phyloP scores from a whole-genome alignment of 2,888 invertebrate genomes.

The Molorchus minor region DNA sequence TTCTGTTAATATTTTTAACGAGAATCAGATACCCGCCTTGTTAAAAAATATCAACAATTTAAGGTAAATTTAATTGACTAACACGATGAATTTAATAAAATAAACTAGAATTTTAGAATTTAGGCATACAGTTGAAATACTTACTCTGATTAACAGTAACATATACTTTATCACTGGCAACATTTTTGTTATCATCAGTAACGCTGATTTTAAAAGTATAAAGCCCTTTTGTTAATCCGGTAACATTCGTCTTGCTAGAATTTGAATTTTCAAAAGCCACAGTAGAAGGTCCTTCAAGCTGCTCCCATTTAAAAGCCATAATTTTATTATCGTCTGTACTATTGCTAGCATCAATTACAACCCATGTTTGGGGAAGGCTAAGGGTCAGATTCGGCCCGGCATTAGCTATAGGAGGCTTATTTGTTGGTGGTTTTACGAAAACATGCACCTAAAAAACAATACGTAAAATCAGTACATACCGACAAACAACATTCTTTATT shows the following conservation, averaged over 20 bases:
- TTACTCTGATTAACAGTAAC: constrained; percentile 87
- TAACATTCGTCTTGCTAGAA: constrained; percentile 74
- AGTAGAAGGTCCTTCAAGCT: constrained; percentile 75
- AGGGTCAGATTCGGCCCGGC: constrained; percentile 75
- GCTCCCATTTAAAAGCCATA: constrained; percentile 84
- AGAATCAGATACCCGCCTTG: too few relatives aligned
- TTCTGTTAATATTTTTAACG: too few relatives aligned
- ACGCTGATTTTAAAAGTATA: constrained; percentile 86
- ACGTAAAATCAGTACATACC: neutral
- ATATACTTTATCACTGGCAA: constrained; percentile 76
- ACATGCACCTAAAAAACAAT: constrained; percentile 78
- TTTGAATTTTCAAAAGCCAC: constrained; percentile 62
- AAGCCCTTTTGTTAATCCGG: constrained; percentile 82
- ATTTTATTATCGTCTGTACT: constrained; percentile 82
- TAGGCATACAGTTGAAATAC: constrained; percentile 53
- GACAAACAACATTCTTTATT: neutral
- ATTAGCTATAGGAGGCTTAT: constrained; percentile 81
- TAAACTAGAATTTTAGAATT: too few relatives aligned
- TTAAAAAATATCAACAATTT: too few relatives aligned
- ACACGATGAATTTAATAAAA: too few relatives aligned
- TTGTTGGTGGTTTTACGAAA: constrained; percentile 90
- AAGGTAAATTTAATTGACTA: too few relatives aligned
- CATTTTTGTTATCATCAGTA: constrained; percentile 84
- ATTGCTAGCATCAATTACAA: constrained; percentile 79
- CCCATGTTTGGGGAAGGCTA: constrained; percentile 85